phyloP scores from a whole-genome alignment of 2,888 invertebrate genomes.

The Trissonchulus latispiculum region DNA sequence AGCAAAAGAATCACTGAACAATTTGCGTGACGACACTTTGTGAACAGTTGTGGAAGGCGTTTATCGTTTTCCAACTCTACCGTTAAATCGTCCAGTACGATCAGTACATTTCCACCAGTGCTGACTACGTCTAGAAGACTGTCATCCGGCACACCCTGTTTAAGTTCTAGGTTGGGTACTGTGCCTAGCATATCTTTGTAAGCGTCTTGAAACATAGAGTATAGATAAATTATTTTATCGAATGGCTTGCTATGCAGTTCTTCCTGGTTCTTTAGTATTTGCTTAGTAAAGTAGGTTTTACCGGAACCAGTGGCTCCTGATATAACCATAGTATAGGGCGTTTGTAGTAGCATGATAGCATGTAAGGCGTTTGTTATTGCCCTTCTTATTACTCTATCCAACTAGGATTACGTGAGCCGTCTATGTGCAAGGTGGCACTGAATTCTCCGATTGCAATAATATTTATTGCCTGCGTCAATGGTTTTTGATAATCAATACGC shows the following conservation, averaged over 20 bases:
- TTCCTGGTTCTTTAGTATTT: neutral
- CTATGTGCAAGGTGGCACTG: neutral
- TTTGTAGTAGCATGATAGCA: too few species aligned
- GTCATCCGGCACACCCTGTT: constrained; percentile 16
- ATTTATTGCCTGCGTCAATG: neutral
- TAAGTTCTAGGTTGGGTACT: constrained; percentile 11
- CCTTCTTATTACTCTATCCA: neutral
- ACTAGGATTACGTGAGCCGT: neutral
- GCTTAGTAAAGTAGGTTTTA: constrained; percentile 13
- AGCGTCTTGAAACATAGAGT: constrained; percentile 8
- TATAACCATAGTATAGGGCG: neutral
- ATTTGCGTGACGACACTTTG: constrained; percentile 12
- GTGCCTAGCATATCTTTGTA: neutral
- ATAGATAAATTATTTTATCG: constrained; percentile 6
- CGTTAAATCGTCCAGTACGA: constrained; percentile 19
- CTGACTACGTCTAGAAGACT: neutral
- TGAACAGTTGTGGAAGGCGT: neutral
- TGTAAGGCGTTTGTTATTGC: too few species aligned
- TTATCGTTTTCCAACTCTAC: constrained; percentile 13
- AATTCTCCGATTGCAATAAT: neutral
- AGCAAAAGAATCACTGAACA: constrained; percentile 8
- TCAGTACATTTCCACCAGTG: neutral
- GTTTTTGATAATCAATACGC: neutral
- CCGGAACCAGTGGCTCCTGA: constrained; percentile 11
- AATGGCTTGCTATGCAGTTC: neutral